Evolutionary conservation across 2,888 invertebrate genomes (phyloP).

Genomic region (Dysmachus trigonus): DNA sequence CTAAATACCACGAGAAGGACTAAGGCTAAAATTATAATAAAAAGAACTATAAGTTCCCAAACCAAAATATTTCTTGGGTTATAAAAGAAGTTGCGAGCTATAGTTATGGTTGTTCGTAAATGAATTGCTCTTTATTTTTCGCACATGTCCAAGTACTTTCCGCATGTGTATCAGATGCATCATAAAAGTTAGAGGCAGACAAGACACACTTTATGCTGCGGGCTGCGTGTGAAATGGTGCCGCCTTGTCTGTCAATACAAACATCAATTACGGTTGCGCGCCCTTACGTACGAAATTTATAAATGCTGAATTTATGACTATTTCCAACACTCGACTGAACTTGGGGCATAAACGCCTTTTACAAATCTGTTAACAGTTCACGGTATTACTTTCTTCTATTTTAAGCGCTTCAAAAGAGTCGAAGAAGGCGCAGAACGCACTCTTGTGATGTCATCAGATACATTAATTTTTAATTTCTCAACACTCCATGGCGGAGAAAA

Average conservation of each 20-base stretch:
- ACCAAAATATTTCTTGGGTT: background rate
- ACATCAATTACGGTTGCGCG: conserved; percentile 35
- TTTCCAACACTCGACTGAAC: conserved; percentile 50
- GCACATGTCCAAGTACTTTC: conserved; percentile 35
- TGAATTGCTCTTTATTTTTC: background rate
- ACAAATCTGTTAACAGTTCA: conserved; percentile 64
- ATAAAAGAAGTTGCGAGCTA: background rate
- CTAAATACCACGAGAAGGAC: background rate
- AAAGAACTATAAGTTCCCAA: background rate
- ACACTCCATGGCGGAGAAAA: background rate
- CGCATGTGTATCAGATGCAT: conserved; percentile 15
- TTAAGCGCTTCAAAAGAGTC: conserved; percentile 34
- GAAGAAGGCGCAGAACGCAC: background rate
- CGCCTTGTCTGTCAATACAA: conserved; percentile 38
- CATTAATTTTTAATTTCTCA: conserved; percentile 44
- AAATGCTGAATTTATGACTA: conserved; percentile 40
- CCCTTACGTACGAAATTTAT: conserved; percentile 29
- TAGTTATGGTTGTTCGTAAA: background rate
- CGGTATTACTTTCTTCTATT: conserved; percentile 56
- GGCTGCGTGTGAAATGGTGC: conserved; percentile 32
- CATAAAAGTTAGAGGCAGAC: conserved; percentile 28
- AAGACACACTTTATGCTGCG: background rate
- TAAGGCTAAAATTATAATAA: background rate
- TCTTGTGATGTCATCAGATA: conserved; percentile 35
- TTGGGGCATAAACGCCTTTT: conserved; percentile 54